Conservation (phyloP, 2,888 invertebrate genomes). For the Ennomos fuscantarius region DNA sequence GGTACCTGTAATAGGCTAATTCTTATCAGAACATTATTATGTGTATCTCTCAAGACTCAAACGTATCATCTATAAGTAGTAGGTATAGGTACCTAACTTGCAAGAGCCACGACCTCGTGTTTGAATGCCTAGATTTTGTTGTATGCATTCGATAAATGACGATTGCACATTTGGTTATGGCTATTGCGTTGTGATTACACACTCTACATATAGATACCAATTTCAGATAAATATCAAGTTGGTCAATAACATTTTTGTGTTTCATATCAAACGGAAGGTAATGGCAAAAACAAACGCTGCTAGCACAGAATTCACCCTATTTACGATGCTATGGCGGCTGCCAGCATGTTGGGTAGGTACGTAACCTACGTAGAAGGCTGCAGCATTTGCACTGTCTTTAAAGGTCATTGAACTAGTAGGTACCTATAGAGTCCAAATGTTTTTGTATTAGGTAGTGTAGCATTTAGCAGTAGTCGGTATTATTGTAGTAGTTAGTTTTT, state of each 20-base stretch:
- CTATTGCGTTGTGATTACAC: constrained; percentile 2
- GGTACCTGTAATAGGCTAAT: too few species aligned
- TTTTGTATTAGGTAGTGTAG: too few species aligned
- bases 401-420: too few species aligned
- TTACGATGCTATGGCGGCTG: too few species aligned
- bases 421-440: too few species aligned
- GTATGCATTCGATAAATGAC: constrained; percentile 8
- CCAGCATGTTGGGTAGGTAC: too few species aligned
- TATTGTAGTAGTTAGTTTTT: too few species aligned
- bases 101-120: constrained; percentile 25
- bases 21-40: constrained; percentile 10
- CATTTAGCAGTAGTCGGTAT: too few species aligned
- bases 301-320: too few species aligned
- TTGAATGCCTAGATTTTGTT: not conserved
- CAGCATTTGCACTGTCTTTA: too few species aligned
- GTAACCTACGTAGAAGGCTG: too few species aligned
- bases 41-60: not conserved
- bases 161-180: constrained; percentile 14
- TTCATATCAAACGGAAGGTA: not conserved
- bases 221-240: not conserved
- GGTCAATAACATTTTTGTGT: not conserved
- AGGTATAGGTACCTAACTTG: not conserved
- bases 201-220: too few species aligned
- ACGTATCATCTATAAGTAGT: not conserved
- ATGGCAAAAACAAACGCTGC: not conserved